Evolutionary conservation across 2,888 invertebrate species (phyloP), one percentile per base, ranked within the genome.

Genomic region (Aphidius colemani): DNA sequence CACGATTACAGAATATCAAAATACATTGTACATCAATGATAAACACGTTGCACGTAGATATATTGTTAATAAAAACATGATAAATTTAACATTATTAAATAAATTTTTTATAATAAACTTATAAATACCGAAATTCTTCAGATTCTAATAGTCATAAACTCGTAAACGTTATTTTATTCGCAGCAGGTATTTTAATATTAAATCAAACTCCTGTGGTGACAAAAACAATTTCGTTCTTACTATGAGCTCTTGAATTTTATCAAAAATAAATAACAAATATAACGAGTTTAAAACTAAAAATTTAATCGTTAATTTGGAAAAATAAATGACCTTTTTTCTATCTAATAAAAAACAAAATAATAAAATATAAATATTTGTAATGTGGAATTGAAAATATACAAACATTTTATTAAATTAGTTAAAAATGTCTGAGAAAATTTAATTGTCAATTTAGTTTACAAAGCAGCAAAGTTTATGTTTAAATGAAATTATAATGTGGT

Each of bases 221-320:
- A 64, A 71, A 69, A 70, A 69, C 69, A 71, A 70, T 71, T 67
- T 69, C 66, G 61, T 68, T 63, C 67, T 53, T 63, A 57, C 63
- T 43, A 40, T 10, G 10, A 18, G 18, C 46, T 11, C 57, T n/a
- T 30, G 30, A 30, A 30, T 30, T 30, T 30, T 30, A 30, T 30
- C 30, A 30, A 30, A 30, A 30, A 5, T 30, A 30, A 30, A 30
- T 30, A 30, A 46, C 0, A 57, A 10, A 57, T 45, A 10, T n/a
- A 4, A 41, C 13, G 10, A 53, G 7, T 30, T 11, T 56, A 1
- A 39, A 53, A 41, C 40, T 2, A 40, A 49, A 43, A 50, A 8
- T 50, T 66, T 68, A 66, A 67, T 70, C 67, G 68, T 67, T 67
- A 62, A 63, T 60, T 43, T 55, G 55, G 56, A 55, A 67, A 66